Base-by-base conservation (phyloP, 2,797 vertebrate species). In the Urophycis tenuis region DNA sequence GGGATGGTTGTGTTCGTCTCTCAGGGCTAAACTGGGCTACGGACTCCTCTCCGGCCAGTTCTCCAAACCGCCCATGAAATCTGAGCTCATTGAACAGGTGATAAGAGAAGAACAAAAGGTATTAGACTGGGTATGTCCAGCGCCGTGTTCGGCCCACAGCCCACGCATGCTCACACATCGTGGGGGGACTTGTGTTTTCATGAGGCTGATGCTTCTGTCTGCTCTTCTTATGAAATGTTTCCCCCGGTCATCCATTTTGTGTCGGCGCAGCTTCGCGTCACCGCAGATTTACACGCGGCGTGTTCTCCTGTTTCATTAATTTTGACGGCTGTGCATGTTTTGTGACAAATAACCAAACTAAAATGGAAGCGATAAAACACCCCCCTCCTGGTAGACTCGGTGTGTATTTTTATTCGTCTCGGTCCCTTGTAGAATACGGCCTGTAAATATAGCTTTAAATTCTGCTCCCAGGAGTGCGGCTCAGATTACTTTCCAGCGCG, bases 41-140 rank as follows among this genome's bases (percentile, higher is more conserved):
- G 98, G 96, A 49, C 95, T 99, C 80, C 96, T 99, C 86, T 98
- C 97, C 87, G 98, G 98, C 90, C 97, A 95, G 77, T 95, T 95
- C 91, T 95, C 97, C 84, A 99, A 98, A 92, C 97, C 98, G 74
- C 98, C 98, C 73, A 83, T 95, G 93, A 99, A 98, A 96, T 95
- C 96, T 81, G 98, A 99, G 87, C 95, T 99, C 89, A 99, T 99
- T 90, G 98, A 99, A 93, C 98, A 99, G 94, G 97, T 99, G 95
- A 97, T 99, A 95, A 99, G 96, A 92, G 98, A 99, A 94, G 96
- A 98, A 90, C 90, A 95, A 93, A 98, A 98, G 96, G 96, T 98
- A 96, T 92, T 95, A 94, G 92, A 91, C 91, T 85, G 86, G 88
- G 90, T 91, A 90, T 90, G 92, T 92, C 82, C 81, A 87, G 87